Evolutionary conservation across 2,113 vertebrate genomes (phyloP).

Genomic region (Sapajus apella): DNA sequence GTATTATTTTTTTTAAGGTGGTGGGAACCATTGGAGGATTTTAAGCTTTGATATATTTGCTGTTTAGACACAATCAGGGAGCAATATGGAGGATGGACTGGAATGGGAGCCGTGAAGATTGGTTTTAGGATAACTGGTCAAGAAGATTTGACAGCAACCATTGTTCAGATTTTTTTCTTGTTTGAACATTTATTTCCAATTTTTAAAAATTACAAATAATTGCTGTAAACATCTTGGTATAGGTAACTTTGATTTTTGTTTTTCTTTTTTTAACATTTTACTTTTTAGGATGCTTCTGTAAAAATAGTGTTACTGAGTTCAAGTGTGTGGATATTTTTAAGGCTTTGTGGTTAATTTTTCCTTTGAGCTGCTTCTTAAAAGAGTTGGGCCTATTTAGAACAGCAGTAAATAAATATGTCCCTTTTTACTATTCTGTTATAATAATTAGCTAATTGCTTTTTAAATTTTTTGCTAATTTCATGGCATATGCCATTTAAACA

Average conservation of each 20-base stretch:
- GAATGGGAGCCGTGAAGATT: too few species aligned
- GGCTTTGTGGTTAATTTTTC: constrained; percentile 20
- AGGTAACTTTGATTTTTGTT: not conserved
- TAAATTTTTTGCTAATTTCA: not conserved
- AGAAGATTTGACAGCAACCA: too few species aligned
- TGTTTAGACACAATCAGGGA: not conserved
- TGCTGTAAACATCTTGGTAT: constrained; percentile 8
- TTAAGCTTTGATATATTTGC: not conserved
- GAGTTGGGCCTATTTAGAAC: not conserved
- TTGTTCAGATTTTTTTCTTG: too few species aligned
- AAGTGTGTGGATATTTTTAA: not conserved
- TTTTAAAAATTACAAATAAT: constrained; percentile 15
- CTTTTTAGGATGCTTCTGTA: not conserved
- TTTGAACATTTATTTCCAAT: not conserved
- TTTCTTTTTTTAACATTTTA: not conserved
- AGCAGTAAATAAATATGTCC: not conserved
- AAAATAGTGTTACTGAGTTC: not conserved
- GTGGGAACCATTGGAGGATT: too few species aligned
- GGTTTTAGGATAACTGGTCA: too few species aligned
- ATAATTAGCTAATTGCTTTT: not conserved
- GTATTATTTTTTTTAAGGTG: not conserved
- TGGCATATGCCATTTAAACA: constrained; percentile 16
- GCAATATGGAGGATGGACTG: too few species aligned
- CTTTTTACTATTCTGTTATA: not conserved
- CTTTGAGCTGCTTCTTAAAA: not conserved